Evolutionary conservation across 2,797 vertebrate genomes (phyloP).

Genomic region (Antennarius maculatus): DNA sequence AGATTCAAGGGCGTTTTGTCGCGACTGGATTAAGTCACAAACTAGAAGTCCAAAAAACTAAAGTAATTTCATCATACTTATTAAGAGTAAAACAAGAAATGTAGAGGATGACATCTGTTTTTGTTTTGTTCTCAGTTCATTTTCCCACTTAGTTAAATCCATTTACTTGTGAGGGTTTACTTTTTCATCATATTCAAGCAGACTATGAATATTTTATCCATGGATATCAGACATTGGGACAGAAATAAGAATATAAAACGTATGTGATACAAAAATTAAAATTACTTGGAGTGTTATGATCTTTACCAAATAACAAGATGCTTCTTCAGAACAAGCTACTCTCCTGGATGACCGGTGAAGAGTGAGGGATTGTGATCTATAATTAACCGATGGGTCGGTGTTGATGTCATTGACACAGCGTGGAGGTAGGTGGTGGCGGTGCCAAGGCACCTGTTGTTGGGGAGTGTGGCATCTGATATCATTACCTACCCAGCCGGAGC

Average conservation of each 20-base stretch:
- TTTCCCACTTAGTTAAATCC: neutral
- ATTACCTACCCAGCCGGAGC: slow-evolving; percentile 99
- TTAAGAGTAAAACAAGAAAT: neutral
- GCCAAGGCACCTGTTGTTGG: slow-evolving; percentile 99
- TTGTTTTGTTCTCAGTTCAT: no score
- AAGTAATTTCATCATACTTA: neutral
- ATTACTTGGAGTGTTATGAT: slow-evolving; percentile 33
- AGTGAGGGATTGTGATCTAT: slow-evolving; percentile 91
- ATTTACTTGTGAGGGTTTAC: neutral
- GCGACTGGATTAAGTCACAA: neutral
- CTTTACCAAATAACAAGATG: slow-evolving; percentile 36
- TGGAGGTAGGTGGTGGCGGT: slow-evolving; percentile 94
- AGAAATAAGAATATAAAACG: neutral
- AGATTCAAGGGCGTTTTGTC: neutral
- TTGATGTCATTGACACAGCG: slow-evolving; percentile 99
- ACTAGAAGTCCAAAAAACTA: neutral
- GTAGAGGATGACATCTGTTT: neutral
- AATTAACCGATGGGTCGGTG: slow-evolving; percentile 97
- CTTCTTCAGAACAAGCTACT: slow-evolving; percentile 42
- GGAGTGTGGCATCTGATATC: slow-evolving; percentile 99
- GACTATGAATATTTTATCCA: neutral
- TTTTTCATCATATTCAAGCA: neutral
- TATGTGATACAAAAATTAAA: neutral
- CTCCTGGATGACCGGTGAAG: slow-evolving; percentile 86
- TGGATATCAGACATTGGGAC: neutral